Conservation (phyloP, 2,888 invertebrate species). For the Lasioglossum marginatum region DNA sequence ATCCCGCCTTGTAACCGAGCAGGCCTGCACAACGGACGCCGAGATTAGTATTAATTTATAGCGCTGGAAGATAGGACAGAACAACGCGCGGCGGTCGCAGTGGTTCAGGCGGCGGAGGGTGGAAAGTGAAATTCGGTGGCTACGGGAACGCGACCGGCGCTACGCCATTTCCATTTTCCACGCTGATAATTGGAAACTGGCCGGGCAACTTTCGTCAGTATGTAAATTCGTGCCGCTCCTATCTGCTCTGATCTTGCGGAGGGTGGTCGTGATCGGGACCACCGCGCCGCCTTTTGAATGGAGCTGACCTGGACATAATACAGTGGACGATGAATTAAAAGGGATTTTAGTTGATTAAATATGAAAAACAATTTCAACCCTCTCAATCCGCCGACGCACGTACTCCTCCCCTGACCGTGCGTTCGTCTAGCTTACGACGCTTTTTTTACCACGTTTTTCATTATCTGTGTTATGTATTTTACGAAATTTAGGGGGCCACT, state of each 20-base stretch:
- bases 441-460: neutral
- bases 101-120: constrained; percentile 51
- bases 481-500: neutral
- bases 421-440: neutral
- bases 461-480: neutral
- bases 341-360: constrained; percentile 17
- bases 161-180: constrained; percentile 70
- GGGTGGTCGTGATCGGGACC: constrained; percentile 5
- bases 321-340: constrained; percentile 3
- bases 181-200: constrained; percentile 71
- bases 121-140: constrained; percentile 73
- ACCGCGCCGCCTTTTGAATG: constrained; percentile 12
- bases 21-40: constrained; percentile 67
- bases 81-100: constrained; percentile 44
- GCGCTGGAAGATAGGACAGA: constrained; percentile 73
- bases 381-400: neutral
- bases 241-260: constrained; percentile 48
- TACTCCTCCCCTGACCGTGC: neutral
- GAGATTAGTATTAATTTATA: constrained; percentile 78
- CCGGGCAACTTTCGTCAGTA: constrained; percentile 62
- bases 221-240: constrained; percentile 56
- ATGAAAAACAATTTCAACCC: constrained; percentile 1
- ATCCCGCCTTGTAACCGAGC: constrained; percentile 49
- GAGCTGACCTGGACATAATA: constrained; percentile 15
- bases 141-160: constrained; percentile 52